Evolutionary conservation across 2,888 invertebrate genomes (phyloP), one percentile per base, ranked within the genome.

Genomic region (Ochropleura plecta): DNA sequence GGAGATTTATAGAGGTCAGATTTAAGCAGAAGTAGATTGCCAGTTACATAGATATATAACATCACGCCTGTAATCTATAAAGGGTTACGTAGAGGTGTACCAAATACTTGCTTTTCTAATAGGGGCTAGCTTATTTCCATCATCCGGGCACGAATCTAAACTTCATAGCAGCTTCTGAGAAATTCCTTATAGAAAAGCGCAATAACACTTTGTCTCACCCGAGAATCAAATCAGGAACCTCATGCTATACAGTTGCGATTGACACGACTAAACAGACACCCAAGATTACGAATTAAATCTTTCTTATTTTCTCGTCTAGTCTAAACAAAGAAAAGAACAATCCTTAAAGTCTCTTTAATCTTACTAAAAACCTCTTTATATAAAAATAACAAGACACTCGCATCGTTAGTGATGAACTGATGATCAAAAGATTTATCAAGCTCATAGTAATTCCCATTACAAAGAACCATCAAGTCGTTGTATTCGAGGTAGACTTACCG

Each of bases 341-440:
- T 18, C 20, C 7, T 1, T 14, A n/a, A 60, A 69, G 7, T 8
- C 0, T 9, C 5, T 70, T 69, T n/a, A 20, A 40, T 20, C 8
- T 51, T 55, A 40, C 8, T 18, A 18, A 8, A 66, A 4, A 30
- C 16, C 46, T n/a, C 1, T 46, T 30, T 30, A 55, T 20, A 14
- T 9, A 55, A 67, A 57, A 71, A 18, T 49, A 53, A 63, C 10
- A 57, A 68, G 12, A 51, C 0, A 0, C 0, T 20, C 9, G 3
- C 48, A 55, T 53, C 18, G n/a, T 65, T 69, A 72, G 30, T 40
- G 12, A 48, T 40, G 12, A 48, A 48, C 12, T 40, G 30, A 63
- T 59, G 40, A 68, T 70, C 69, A 80, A 76, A 81, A 69, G 20
- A 63, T 60, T 64, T 75, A 18, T 53, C 14, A 68, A 68, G 18